Evolutionary conservation across 2,113 vertebrate species (phyloP).

Genomic region (Takifugu flavidus): DNA sequence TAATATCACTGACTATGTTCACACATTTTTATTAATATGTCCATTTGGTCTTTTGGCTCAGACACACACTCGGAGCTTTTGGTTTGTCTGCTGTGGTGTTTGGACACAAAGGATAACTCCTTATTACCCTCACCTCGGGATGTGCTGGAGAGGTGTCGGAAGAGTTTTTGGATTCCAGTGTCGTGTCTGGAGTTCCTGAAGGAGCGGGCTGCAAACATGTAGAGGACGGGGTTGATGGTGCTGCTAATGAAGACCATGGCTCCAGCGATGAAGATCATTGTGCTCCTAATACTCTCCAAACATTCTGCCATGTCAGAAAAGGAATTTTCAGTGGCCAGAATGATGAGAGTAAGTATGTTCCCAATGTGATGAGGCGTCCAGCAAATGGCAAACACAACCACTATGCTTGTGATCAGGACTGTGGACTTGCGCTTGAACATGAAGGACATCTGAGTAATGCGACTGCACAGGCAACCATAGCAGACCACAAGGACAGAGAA

Average conservation of each 20-base stretch:
- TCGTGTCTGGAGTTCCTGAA: constrained; percentile 71
- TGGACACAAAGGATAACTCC: constrained; percentile 72
- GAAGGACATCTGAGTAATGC: constrained; percentile 74
- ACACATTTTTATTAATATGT: constrained; percentile 60
- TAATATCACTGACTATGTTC: constrained; percentile 44
- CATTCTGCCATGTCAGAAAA: neutral
- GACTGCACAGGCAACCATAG: constrained; percentile 72
- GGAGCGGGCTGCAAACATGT: constrained; percentile 75
- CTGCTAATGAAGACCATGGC: constrained; percentile 78
- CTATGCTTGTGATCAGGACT: constrained; percentile 72
- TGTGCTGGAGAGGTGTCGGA: constrained; percentile 75
- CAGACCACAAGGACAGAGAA: constrained; percentile 71
- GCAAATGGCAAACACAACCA: constrained; percentile 72
- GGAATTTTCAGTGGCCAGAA: constrained; percentile 30
- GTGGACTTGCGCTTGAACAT: constrained; percentile 75
- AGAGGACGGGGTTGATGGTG: constrained; percentile 75
- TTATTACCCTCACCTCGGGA: constrained; percentile 68
- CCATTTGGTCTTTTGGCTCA: constrained; percentile 57
- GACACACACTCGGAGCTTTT: constrained; percentile 46
- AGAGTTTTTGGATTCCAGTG: constrained; percentile 75
- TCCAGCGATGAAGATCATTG: constrained; percentile 65
- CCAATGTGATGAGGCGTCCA: constrained; percentile 76
- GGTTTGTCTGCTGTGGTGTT: constrained; percentile 64
- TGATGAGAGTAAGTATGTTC: constrained; percentile 67
- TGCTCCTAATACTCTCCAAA: constrained; percentile 38